These are phyloP conservation scores for Meriones psammophilus DNA, from an alignment of 2,797 vertebrate species.

Conservation along the genomic window DNA sequence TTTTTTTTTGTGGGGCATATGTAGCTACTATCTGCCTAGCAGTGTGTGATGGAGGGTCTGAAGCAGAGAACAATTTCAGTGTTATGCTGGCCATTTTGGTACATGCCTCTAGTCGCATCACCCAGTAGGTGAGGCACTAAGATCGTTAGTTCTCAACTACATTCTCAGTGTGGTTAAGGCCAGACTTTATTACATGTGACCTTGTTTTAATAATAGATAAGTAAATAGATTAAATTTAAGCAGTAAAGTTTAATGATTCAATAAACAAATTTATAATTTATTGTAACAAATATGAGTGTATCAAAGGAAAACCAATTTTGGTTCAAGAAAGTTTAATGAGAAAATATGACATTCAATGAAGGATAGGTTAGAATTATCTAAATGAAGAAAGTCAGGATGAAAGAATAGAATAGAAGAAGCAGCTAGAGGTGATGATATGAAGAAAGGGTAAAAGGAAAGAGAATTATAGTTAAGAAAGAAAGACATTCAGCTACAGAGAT, in stretches of 20 bases:
- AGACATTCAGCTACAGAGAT: no score
- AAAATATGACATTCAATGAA: conserved; percentile 20
- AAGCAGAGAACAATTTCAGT: neutral
- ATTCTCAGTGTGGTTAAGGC: neutral
- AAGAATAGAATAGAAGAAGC: neutral
- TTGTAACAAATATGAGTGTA: neutral
- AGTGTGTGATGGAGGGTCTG: neutral
- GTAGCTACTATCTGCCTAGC: neutral
- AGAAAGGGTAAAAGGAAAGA: conserved; percentile 27
- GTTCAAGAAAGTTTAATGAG: conserved; percentile 29
- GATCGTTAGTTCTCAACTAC: neutral
- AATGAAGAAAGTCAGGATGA: neutral
- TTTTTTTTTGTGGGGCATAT: neutral
- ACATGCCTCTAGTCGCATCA: no score
- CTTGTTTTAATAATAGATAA: neutral
- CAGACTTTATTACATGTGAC: neutral
- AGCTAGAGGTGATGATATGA: conserved; percentile 11
- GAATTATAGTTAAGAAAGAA: neutral
- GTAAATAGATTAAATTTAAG: neutral
- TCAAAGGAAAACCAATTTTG: neutral
- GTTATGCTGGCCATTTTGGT: neutral
- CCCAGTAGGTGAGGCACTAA: neutral
- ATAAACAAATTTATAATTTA: conserved; percentile 18
- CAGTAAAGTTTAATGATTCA: neutral
- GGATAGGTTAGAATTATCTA: neutral